Evolutionary conservation across 2,113 vertebrate species (phyloP).

Genomic region (Nesogale talazaci): DNA sequence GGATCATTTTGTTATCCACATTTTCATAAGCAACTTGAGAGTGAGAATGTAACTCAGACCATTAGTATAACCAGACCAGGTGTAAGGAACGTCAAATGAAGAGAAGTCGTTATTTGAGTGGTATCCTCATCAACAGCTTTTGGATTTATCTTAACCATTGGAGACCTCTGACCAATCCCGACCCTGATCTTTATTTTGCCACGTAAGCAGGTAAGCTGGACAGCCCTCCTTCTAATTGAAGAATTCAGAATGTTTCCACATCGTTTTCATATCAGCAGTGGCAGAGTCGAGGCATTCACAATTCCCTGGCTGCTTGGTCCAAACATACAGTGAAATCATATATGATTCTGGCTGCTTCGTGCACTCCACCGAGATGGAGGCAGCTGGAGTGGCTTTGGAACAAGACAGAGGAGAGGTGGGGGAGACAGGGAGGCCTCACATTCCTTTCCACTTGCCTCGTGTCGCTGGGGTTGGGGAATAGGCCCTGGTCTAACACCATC

Average conservation of each 20-base stretch:
- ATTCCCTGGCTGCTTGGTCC: not conserved
- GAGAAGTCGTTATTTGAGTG: not conserved
- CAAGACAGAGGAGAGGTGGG: not conserved
- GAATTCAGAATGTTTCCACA: rapidly evolving
- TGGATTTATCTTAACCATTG: rapidly evolving
- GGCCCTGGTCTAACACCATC: not conserved
- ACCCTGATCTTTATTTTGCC: not conserved
- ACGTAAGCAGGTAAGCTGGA: not conserved
- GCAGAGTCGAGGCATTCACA: rapidly evolving
- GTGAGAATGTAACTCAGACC: not conserved
- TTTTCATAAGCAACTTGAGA: not conserved
- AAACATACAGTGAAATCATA: not conserved
- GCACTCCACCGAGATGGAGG: not conserved
- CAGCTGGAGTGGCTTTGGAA: not conserved
- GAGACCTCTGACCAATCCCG: not conserved
- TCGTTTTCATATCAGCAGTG: rapidly evolving
- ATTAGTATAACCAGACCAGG: rapidly evolving
- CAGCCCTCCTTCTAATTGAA: not conserved
- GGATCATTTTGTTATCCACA: rapidly evolving
- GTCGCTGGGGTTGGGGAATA: rapidly evolving
- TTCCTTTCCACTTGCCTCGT: not conserved
- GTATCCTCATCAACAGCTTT: not conserved
- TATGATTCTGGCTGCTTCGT: not conserved
- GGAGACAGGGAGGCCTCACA: rapidly evolving
- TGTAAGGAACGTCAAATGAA: not conserved